A percentile compares a stretch with the other conserved stretches of the same genome.
Evolutionary conservation across 1,140 invertebrate species (phyloP).

Genomic region (Lutraria rhynchaena): DNA sequence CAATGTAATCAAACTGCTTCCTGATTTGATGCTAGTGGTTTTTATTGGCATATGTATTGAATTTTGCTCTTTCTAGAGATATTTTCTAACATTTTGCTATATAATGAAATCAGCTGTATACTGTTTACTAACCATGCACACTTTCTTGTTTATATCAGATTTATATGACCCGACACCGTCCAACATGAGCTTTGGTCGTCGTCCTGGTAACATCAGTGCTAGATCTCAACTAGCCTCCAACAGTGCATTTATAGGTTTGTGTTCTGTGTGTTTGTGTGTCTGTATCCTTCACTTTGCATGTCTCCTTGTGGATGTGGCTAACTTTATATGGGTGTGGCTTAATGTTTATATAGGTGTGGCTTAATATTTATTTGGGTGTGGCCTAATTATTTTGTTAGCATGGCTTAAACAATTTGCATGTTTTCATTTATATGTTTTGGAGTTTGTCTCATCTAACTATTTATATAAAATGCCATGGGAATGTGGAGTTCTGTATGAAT

Average conservation of each 20-base stretch:
- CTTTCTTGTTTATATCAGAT: slow-evolving; percentile 57
- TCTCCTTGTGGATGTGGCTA: not conserved
- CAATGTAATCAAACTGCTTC: not conserved
- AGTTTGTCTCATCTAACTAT: too few relatives aligned
- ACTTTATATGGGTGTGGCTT: too few relatives aligned
- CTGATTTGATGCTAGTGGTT: not conserved
- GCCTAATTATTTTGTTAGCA: too few relatives aligned
- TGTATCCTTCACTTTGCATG: not conserved
- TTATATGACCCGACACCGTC: slow-evolving; percentile 45
- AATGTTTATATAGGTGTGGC: too few relatives aligned
- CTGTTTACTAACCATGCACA: slow-evolving; percentile 50
- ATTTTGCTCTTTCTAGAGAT: not conserved
- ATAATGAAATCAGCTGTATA: slow-evolving; percentile 55
- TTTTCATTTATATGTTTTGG: too few relatives aligned
- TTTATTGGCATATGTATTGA: not conserved
- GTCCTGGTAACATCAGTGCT: slow-evolving; percentile 64
- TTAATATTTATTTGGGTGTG: too few relatives aligned
- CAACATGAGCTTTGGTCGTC: slow-evolving; percentile 22
- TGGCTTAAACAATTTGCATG: too few relatives aligned
- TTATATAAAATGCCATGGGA: too few relatives aligned
- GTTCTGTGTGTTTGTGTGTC: slow-evolving; percentile 31
- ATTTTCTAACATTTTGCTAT: not conserved
- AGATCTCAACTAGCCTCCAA: slow-evolving; percentile 77
- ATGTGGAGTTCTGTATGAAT: too few relatives aligned
- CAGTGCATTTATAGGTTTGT: slow-evolving; percentile 81